Evolutionary conservation across 2,888 invertebrate species (phyloP), one percentile per base, ranked within the genome.

Genomic region (Cryptophagus acutangulus): DNA sequence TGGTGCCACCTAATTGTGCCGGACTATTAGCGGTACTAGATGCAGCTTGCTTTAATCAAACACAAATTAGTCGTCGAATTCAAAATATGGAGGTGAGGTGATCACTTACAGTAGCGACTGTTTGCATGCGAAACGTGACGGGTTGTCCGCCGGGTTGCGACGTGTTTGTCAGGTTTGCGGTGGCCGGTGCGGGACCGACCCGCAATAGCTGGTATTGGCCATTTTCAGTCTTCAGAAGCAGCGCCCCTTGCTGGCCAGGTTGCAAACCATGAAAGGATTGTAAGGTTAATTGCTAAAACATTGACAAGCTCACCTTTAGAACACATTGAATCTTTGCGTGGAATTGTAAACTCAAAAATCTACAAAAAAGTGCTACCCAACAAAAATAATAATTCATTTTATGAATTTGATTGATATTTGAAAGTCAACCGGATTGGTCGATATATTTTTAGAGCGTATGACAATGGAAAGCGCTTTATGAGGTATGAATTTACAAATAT

Each of bases 141-240:
- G 82, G 82, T 64, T 79, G 67, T 53, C 71, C 70, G 64, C 74
- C 79, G 57, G 77, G 74, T 62, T 79, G 74, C 57, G 78, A 74
- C 6, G 65, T 70, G 56, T 71, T 72, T 30, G 67, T 51, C 38
- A 73, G 70, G 25, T 71, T 63, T 6, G 70, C 64, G 55, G 79
- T 74, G 44, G 79, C 71, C 43, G 87, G 81, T 50, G 88, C 83
- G 55, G 88, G 87, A 53, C 88, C 88, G 60, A 91, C 87, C 69
- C 92, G 82, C 66, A 95, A 76, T 69, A 95, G 76, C 72, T 95
- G 93, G 73, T 87, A 89, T 71, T 92, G 91, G 65, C 95, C 95
- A 77, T 89, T 93, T 75, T 95, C 95, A 66, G 94, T 95, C 78
- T 93, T 94, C 70, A 95, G 78, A 67, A 95, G 79, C 70, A 95